Base-by-base conservation (phyloP, 37 sponge, comb jelly and placozoan genomes). In the Oscarella lobularis region DNA sequence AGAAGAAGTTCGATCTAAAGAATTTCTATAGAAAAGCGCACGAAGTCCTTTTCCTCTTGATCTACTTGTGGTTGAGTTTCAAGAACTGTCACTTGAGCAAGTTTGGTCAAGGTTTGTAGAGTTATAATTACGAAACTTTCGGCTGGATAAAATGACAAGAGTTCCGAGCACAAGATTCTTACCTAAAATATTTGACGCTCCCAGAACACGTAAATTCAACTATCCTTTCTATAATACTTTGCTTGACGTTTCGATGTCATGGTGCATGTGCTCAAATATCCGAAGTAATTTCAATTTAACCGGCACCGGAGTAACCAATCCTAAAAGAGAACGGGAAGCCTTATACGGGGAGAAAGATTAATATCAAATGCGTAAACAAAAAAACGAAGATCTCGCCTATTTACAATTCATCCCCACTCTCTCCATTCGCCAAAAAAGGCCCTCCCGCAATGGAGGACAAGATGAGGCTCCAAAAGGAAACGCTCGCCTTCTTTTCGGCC, bases 221-320 rank as follows among this genome's bases (percentile, higher is more conserved):
- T 14, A 14, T 6, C 48, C 3, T 40, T 48, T 9, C 60, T 48
- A 20, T 48, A 48, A 48, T 72, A 88, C 92, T 82, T 83, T 88
- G 30, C 78, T 76, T 29, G 87, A 88, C 36, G 83, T 80, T 6
- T 66, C 72, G 9, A 84, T 75, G 74, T 82, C 84, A 41, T 95
- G 88, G 66, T 88, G 71, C 95, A 95, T 91, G 36, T 78, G 74
- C 20, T 66, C 80, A 40, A 95, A 79, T 27, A 95, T 83, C 4
- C 83, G 84, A 30, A 95, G 66, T 34, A 95, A 76, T 34, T 84
- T 77, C 40, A 91, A 78, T 76, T 91, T 90, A 81, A 88, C 81
- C 14, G 76, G 79, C 4, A 87, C 74, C 20, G 95, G 84, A 67
- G 86, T 85, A 32, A 80, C 76, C 39, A 91, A 48, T 35, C 84